These are phyloP conservation scores for Aurelia aurita complex sp. Pacific DNA, from an alignment of 30 jellyfish, hydroid and myxozoan species.

Conservation along the genomic window DNA sequence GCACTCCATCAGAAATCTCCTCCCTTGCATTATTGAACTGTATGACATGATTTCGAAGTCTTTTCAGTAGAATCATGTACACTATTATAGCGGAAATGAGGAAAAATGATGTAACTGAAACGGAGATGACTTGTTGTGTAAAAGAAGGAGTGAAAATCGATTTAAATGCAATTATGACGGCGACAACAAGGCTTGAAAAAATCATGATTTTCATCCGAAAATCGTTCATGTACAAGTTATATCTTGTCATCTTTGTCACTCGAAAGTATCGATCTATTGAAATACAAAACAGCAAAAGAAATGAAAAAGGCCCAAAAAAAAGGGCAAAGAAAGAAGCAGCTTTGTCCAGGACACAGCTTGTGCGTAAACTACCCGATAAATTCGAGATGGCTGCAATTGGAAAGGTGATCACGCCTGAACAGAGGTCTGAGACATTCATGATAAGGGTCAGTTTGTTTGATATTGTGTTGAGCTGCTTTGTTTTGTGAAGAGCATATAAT, in stretches of 20 bases:
- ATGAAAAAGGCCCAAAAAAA: constrained; percentile 38
- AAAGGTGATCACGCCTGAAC: constrained; percentile 41
- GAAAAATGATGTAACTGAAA: background rate
- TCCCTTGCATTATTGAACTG: too few relatives aligned
- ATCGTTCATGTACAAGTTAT: constrained; percentile 48
- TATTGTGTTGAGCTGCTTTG: constrained; percentile 45
- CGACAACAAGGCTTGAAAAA: constrained; percentile 7
- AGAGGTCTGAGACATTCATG: constrained; percentile 49
- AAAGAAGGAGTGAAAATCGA: constrained; percentile 8
- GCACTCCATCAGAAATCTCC: too few relatives aligned
- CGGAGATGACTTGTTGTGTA: constrained; percentile 4
- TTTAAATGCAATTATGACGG: constrained; percentile 10
- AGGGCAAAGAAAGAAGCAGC: constrained; percentile 20
- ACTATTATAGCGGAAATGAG: too few relatives aligned
- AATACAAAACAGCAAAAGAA: constrained; percentile 32
- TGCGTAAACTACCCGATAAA: background rate
- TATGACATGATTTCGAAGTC: too few relatives aligned
- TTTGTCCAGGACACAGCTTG: constrained; percentile 21
- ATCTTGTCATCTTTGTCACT: constrained; percentile 46
- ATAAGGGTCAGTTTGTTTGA: constrained; percentile 38
- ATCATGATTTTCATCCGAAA: constrained; percentile 41
- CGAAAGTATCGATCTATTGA: constrained; percentile 42
- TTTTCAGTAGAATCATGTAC: too few relatives aligned
- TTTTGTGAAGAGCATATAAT: constrained; percentile 30
- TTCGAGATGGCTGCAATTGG: constrained; percentile 17